Base-by-base conservation (phyloP, 2,888 invertebrate genomes). In the Craniophora ligustri region DNA sequence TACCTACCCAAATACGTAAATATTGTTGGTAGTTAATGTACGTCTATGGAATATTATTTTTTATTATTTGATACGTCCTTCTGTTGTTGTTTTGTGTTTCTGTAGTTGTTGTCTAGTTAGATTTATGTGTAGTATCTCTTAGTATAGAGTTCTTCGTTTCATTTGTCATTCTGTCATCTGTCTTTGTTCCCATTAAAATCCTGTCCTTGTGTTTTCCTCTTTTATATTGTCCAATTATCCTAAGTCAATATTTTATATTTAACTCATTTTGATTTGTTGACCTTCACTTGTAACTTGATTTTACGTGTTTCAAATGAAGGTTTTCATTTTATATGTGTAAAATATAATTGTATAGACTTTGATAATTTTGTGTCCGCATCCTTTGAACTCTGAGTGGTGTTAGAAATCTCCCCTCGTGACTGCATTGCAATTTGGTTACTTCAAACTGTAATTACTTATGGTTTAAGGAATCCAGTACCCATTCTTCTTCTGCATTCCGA, bases 391-490 rank as follows among this genome's bases (percentile, higher is more conserved):
- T 75, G 77, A 89, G 93, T 92, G 92, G 92, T 92, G 91, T 89
- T 73, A 72, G 79, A 78, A 89, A 93, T 94, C 94, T 94, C 94
- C 92, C 92, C 94, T 94, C 93, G 94, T 94, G 92, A 94, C 94
- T 94, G 94, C 92, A 94, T 93, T 93, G 88, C 88, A 90, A 90
- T 88, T 92, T 93, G 93, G 93, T 92, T 88, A 92, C 92, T 93
- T 92, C 91, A 91, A 89, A 92, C 89, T 91, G 92, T 92, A 92
- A 92, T 87, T 84, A 89, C 92, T 91, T 92, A 91, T 92, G 92
- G 92, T 92, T 91, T 89, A 89, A 91, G 92, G 92, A 91, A 91
- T 90, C 92, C 91, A 92, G 91, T 89, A 80, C 89, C 87, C 88
- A 88, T 88, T 87, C 81, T 90, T 91, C 91, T 91, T 91, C 90